Conservation (phyloP, 64 coral and sea anemone genomes). For the Pocillopora verrucosa region DNA sequence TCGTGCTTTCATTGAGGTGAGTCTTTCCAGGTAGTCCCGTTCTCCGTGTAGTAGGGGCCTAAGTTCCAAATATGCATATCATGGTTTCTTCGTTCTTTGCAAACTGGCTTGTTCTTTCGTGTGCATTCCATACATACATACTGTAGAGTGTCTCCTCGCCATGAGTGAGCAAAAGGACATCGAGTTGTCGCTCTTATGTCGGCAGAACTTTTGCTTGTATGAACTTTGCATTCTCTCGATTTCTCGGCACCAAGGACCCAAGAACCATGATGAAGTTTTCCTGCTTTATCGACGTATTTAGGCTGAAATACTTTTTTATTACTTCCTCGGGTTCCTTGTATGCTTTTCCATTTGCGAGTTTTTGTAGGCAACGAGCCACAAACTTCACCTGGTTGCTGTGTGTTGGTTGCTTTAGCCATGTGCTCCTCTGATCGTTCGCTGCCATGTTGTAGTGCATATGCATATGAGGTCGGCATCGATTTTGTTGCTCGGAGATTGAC, state of each 20-base stretch:
- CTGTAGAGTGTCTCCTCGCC: slow-evolving; percentile 42
- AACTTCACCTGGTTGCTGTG: too few relatives aligned
- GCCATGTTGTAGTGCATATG: not conserved
- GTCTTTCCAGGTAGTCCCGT: slow-evolving; percentile 31
- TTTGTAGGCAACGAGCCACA: not conserved
- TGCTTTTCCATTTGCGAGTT: not conserved
- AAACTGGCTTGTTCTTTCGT: not conserved
- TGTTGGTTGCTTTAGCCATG: not conserved
- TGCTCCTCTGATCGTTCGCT: not conserved
- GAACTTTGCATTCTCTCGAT: slow-evolving; percentile 5
- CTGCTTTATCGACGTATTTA: not conserved
- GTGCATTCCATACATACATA: slow-evolving; percentile 26
- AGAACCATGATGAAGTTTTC: slow-evolving; percentile 41
- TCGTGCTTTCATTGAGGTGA: not conserved
- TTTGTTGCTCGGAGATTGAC: not conserved
- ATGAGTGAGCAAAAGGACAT: slow-evolving; percentile 35
- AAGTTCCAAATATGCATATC: slow-evolving; percentile 24
- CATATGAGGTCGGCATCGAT: not conserved
- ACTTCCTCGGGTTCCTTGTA: not conserved
- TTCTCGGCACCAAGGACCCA: slow-evolving; percentile 9
- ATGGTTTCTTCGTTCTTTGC: not conserved
- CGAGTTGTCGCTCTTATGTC: not conserved
- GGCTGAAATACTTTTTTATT: not conserved
- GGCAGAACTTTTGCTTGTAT: not conserved
- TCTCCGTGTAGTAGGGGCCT: slow-evolving; percentile 8